phyloP scores from a whole-genome alignment of 2,888 invertebrate species.

The Cetonia aurata region DNA sequence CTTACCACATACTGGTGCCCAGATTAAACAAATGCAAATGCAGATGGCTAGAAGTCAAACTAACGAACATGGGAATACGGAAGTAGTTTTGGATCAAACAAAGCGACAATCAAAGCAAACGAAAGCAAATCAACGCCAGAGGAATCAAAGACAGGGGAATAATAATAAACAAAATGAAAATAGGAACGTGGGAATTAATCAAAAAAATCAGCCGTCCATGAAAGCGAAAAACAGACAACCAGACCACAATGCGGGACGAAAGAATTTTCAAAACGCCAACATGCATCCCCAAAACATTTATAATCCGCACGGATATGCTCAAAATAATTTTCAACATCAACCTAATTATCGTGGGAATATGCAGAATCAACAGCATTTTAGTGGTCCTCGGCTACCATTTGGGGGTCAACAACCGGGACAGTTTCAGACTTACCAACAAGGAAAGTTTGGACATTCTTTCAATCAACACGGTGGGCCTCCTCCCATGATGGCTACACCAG shows the following conservation, averaged over 20 bases:
- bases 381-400: background rate
- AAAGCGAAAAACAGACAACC: constrained; percentile 15
- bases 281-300: background rate
- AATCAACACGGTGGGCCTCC: background rate
- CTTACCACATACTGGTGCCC: constrained; percentile 47
- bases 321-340: background rate
- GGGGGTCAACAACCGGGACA: background rate
- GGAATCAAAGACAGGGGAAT: background rate
- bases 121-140: background rate
- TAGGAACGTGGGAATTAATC: constrained; percentile 3
- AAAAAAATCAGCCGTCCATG: constrained; percentile 4
- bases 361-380: background rate
- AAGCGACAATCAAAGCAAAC: background rate
- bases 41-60: constrained; percentile 37
- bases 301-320: background rate
- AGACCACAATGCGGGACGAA: background rate
- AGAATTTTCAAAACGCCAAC: constrained; percentile 3
- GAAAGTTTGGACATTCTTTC: background rate
- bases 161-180: constrained; percentile 3
- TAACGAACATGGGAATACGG: constrained; percentile 53
- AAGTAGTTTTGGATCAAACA: constrained; percentile 34
- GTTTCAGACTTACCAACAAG: background rate
- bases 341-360: background rate
- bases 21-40: constrained; percentile 48
- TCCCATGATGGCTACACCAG: background rate